Evolutionary conservation across 2,888 invertebrate genomes (phyloP).

Genomic region (Athrips mouffetella): DNA sequence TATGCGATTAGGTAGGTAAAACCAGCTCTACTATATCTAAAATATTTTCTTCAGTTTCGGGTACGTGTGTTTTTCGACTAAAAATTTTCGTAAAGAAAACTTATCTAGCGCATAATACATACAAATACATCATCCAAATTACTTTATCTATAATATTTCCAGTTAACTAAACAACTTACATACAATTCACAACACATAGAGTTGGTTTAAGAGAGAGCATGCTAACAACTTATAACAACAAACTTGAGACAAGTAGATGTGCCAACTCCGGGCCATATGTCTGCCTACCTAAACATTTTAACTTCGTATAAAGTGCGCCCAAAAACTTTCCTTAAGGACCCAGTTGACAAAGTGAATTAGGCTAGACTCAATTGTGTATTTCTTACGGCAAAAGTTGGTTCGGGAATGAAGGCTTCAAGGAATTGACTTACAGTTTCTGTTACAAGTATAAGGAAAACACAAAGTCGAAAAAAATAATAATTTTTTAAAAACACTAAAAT

Average conservation of each 20-base stretch:
- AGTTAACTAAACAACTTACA: not conserved
- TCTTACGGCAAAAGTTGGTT: constrained; percentile 8
- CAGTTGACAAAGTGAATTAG: constrained; percentile 23
- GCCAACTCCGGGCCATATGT: constrained; percentile 11
- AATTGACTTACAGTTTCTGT: not conserved
- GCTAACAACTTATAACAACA: constrained; percentile 9
- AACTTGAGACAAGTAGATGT: constrained; percentile 1
- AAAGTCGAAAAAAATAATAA: not conserved
- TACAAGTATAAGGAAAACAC: not conserved
- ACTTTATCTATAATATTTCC: not conserved
- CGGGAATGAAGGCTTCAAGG: not conserved
- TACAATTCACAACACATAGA: not conserved
- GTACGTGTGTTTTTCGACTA: too few relatives aligned
- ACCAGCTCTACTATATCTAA: too few relatives aligned
- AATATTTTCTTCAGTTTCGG: too few relatives aligned
- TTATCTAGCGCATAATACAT: too few relatives aligned
- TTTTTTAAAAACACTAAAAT: too few relatives aligned
- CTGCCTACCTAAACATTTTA: constrained; percentile 19
- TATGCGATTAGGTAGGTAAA: too few relatives aligned
- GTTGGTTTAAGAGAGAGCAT: not conserved
- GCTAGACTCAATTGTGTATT: constrained; percentile 18
- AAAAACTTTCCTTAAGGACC: constrained; percentile 19
- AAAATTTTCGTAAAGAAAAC: too few relatives aligned
- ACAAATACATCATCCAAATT: not conserved
- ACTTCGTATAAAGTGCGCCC: constrained; percentile 22